phyloP scores from a whole-genome alignment of 2,888 invertebrate species.

The Andrena bicolor region DNA sequence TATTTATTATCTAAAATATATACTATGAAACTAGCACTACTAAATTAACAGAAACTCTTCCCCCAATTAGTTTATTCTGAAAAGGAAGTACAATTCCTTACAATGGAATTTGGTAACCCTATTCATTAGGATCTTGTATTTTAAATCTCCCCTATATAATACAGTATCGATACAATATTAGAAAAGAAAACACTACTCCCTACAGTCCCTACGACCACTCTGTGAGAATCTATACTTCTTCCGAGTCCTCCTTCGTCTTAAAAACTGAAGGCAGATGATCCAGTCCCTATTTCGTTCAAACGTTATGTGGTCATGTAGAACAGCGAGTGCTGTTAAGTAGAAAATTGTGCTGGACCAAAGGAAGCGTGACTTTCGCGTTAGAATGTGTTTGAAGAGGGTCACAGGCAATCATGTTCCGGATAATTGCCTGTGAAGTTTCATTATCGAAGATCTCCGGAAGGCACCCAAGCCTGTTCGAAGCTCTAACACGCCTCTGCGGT shows the following conservation, averaged over 20 bases:
- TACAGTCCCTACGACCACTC: too few relatives aligned
- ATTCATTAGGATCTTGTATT: too few relatives aligned
- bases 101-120: too few relatives aligned
- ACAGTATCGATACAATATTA: too few relatives aligned
- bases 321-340: neutral
- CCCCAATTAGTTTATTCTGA: too few relatives aligned
- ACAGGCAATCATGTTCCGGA: slow-evolving; percentile 49
- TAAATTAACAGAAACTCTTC: too few relatives aligned
- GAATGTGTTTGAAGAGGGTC: slow-evolving; percentile 35
- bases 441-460: slow-evolving; percentile 59
- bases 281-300: neutral
- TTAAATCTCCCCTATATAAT: too few relatives aligned
- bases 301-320: neutral
- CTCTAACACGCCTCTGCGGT: slow-evolving; percentile 27
- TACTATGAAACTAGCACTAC: too few relatives aligned
- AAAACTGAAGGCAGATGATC: neutral
- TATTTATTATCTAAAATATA: too few relatives aligned
- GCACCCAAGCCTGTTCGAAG: slow-evolving; percentile 1
- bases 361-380: slow-evolving; percentile 25
- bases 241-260: neutral
- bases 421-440: slow-evolving; percentile 52
- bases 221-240: too few relatives aligned
- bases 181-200: too few relatives aligned
- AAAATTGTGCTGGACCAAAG: neutral
- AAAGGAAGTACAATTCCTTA: too few relatives aligned